phyloP scores from a whole-genome alignment of 2,113 vertebrate genomes.

The Bambusicola thoracicus region DNA sequence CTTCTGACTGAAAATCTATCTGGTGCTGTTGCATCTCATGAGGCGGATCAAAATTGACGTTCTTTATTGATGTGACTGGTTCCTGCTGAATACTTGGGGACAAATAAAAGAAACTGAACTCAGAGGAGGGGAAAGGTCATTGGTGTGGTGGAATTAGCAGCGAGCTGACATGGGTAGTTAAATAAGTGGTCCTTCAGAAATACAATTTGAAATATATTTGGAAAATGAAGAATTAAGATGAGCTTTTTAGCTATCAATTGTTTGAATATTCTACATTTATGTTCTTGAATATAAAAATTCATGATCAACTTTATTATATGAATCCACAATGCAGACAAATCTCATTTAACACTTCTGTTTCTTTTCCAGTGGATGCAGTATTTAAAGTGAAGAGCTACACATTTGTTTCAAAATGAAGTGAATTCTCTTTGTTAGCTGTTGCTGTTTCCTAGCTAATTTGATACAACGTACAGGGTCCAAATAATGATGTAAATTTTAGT shows the following conservation, averaged over 20 bases:
- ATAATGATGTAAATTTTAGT: background rate
- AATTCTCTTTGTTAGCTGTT: background rate
- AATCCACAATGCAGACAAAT: background rate
- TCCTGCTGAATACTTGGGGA: slow-evolving; percentile 69
- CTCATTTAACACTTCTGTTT: background rate
- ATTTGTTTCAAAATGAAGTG: background rate
- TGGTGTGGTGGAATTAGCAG: slow-evolving; percentile 35
- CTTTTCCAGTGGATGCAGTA: background rate
- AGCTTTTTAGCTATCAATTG: background rate
- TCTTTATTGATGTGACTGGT: slow-evolving; percentile 74
- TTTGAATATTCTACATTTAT: background rate
- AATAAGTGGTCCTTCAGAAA: slow-evolving; percentile 22
- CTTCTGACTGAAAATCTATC: slow-evolving; percentile 69
- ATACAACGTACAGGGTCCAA: background rate
- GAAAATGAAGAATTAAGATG: background rate
- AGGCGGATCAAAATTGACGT: slow-evolving; percentile 72
- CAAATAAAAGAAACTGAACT: slow-evolving; percentile 67
- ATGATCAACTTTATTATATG: background rate
- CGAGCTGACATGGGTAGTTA: slow-evolving; percentile 34
- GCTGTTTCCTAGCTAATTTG: background rate
- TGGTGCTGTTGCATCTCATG: slow-evolving; percentile 60
- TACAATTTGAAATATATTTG: background rate
- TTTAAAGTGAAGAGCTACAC: background rate
- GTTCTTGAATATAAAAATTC: background rate
- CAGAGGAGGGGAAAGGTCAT: background rate